Evolutionary conservation across 2,113 vertebrate genomes (phyloP), one percentile per base, ranked within the genome.

Genomic region (Brachypteracias leptosomus): DNA sequence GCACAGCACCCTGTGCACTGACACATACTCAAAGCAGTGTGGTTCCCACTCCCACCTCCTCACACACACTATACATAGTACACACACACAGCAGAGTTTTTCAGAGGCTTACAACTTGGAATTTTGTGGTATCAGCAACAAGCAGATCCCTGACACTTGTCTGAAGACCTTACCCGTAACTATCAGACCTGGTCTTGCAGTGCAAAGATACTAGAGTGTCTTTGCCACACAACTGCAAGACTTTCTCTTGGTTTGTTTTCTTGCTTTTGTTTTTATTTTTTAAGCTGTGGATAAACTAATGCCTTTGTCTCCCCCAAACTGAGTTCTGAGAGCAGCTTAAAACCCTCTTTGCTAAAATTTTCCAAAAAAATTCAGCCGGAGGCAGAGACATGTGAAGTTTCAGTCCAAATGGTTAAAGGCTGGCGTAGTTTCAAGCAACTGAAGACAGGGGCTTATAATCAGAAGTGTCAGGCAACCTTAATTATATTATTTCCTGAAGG

Each of bases 401-500:
- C 95, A 96, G 92, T 95, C 90, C 92, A 94, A 95, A 92, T 94
- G 93, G 95, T 95, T 96, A 96, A 96, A 97, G 93, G 63, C 83
- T 97, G 95, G 95, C 95, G 0, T 71, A 55, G 91, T 93, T 96
- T 95, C 95, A 95, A 96, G 75, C 93, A 88, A 93, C 90, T 94
- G 96, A 96, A 97, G 93, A 96, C 88, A 96, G 95, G 94, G 95
- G 68, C 68, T 96, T 95, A 95, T 94, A 96, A 96, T 97, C 90
- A 96, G 88, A 96, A 94, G 93, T 96, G 96, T 95, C 93, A 96
- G 93, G 96, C 93, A 94, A 93, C 90, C 92, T 97, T 96, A 96
- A 95, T 96, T 93, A 96, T 94, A 97, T 93, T 96, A 96, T 94
- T 96, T 96, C 95, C 95, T 96, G 92, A 96, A 97, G 95, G 95